Conservation (phyloP, 2,888 invertebrate genomes). For the Drosophila quasianomalipes region DNA sequence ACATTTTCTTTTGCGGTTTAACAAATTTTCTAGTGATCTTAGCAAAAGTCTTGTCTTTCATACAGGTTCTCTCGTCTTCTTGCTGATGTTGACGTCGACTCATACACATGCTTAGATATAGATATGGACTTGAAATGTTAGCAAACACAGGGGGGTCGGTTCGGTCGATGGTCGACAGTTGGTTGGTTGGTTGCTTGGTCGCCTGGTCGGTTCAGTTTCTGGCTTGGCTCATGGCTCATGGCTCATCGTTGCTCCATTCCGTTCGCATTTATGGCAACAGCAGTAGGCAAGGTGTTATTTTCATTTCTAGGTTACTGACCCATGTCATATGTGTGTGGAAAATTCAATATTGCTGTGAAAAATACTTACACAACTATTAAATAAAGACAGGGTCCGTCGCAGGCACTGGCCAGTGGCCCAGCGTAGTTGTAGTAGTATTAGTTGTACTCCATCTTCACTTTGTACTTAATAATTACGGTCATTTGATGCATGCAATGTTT, state of each 20-base stretch:
- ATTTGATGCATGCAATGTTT: conserved; percentile 80
- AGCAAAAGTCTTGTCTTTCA: conserved; percentile 64
- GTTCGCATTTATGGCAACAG: conserved; percentile 72
- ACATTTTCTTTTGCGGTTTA: conserved; percentile 75
- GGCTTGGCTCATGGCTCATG: conserved; percentile 47
- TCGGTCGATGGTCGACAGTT: conserved; percentile 34
- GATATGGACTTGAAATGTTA: conserved; percentile 73
- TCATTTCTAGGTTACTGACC: conserved; percentile 82
- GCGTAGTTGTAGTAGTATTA: conserved; percentile 30
- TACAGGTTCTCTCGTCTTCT: conserved; percentile 71
- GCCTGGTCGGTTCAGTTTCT: conserved; percentile 54
- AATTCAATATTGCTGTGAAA: conserved; percentile 81
- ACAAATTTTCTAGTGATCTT: conserved; percentile 74
- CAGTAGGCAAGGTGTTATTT: conserved; percentile 76
- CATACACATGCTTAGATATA: conserved; percentile 76
- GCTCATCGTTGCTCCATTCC: conserved; percentile 59
- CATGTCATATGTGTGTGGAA: conserved; percentile 81
- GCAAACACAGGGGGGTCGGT: conserved; percentile 69
- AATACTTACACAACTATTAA: conserved; percentile 77
- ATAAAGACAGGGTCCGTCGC: conserved; percentile 61
- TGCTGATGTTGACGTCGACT: conserved; percentile 45
- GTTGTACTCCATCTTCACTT: conserved; percentile 45
- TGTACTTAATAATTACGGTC: conserved; percentile 79
- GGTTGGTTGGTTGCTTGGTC: conserved; percentile 49
- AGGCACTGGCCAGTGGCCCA: conserved; percentile 46